phyloP scores from a whole-genome alignment of 2,888 invertebrate genomes.

The Agonopterix subpropinquella region DNA sequence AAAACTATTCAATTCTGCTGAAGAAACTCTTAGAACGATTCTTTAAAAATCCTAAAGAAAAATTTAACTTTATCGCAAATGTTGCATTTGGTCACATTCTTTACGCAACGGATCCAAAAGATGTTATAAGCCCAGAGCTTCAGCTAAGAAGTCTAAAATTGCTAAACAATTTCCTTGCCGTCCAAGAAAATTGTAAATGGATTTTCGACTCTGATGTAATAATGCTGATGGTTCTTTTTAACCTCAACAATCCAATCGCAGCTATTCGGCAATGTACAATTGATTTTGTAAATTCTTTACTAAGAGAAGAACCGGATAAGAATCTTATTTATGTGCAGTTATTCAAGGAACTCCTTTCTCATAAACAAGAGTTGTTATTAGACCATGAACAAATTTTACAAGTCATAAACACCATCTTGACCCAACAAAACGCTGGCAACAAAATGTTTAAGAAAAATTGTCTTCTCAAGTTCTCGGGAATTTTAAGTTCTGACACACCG shows the following conservation, averaged over 20 bases:
- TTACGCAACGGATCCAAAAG: conserved; percentile 53
- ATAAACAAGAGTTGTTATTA: conserved; percentile 76
- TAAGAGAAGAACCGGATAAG: conserved; percentile 39
- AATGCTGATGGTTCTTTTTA: conserved; percentile 72
- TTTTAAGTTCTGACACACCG: conserved; percentile 55
- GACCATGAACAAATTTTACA: conserved; percentile 81
- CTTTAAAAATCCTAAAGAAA: conserved; percentile 54
- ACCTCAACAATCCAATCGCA: conserved; percentile 69
- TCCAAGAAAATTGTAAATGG: conserved; percentile 43
- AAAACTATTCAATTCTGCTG: conserved; percentile 50
- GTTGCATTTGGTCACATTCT: conserved; percentile 68
- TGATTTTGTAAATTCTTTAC: conserved; percentile 59
- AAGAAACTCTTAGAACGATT: conserved; percentile 62
- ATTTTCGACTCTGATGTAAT: conserved; percentile 59
- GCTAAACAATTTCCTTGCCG: conserved; percentile 40
- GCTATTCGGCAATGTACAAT: conserved; percentile 75
- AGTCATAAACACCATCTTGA: conserved; percentile 77
- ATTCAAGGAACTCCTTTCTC: conserved; percentile 57
- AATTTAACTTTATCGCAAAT: conserved; percentile 75
- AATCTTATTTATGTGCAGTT: conserved; percentile 57
- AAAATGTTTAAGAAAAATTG: conserved; percentile 56
- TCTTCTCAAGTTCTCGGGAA: conserved; percentile 43
- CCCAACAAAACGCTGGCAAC: conserved; percentile 64
- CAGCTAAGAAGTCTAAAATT: conserved; percentile 70
- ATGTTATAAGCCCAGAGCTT: conserved; percentile 61